Conservation (phyloP, 2,888 invertebrate genomes). For the Drosophila colorata region DNA sequence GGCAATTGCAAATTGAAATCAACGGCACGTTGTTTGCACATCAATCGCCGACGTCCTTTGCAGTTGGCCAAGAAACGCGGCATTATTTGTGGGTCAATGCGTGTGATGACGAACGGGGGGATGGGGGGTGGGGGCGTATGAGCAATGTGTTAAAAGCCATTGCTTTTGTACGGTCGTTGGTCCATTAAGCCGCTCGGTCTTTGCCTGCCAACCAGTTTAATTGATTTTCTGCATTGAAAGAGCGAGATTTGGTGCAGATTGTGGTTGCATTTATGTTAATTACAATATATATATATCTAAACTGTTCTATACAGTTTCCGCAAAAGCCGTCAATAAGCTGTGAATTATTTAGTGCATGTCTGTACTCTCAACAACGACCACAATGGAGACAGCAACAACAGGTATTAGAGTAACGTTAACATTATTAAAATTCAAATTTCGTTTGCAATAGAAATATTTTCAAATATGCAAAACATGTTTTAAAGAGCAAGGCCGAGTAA, state of each 20-base stretch:
- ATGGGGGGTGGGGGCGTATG: constrained; percentile 28
- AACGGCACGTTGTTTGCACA: constrained; percentile 40
- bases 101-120: background rate
- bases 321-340: constrained; percentile 55
- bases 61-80: constrained; percentile 9
- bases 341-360: constrained; percentile 52
- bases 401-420: background rate
- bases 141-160: constrained; percentile 23
- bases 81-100: constrained; percentile 21
- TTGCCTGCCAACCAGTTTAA: constrained; percentile 45
- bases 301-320: constrained; percentile 27
- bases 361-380: constrained; percentile 15
- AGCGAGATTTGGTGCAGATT: constrained; percentile 6
- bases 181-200: constrained; percentile 19
- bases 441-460: constrained; percentile 25
- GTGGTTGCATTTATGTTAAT: constrained; percentile 8
- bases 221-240: constrained; percentile 63
- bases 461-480: constrained; percentile 29
- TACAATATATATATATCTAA: constrained; percentile 26
- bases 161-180: constrained; percentile 2
- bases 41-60: constrained; percentile 11
- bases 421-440: constrained; percentile 17
- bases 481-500: background rate
- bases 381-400: background rate
- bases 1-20: constrained; percentile 46